These are phyloP conservation scores for Gymnorhina tibicen DNA, from an alignment of 2,113 vertebrate genomes.

Conservation along the genomic window DNA sequence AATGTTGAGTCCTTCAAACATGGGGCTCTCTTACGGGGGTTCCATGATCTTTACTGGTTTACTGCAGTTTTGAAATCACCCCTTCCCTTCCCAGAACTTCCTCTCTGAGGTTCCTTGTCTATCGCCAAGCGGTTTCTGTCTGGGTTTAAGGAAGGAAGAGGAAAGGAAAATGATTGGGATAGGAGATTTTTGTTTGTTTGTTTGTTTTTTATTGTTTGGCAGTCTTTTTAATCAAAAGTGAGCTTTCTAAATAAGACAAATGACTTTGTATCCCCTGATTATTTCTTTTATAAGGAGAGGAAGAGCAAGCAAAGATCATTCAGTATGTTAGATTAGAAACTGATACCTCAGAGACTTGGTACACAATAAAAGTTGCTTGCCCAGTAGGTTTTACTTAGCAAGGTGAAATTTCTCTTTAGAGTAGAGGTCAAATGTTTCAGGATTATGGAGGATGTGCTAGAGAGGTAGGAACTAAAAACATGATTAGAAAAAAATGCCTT, in stretches of 20 bases:
- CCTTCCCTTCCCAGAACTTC: neutral
- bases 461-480: neutral
- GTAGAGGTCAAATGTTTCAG: neutral
- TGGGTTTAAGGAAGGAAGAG: neutral
- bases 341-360: neutral
- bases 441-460: neutral
- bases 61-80: neutral
- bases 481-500: neutral
- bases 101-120: neutral
- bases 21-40: neutral
- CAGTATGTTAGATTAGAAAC: neutral
- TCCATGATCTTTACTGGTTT: neutral
- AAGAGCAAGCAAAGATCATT: neutral
- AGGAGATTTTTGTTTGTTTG: neutral
- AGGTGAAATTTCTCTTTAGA: neutral
- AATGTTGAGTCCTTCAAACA: neutral
- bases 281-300: neutral
- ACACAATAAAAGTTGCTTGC: neutral
- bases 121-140: neutral
- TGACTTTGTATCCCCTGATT: neutral
- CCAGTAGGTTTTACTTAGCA: neutral
- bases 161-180: neutral
- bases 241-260: neutral
- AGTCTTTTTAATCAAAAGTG: neutral
- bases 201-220: neutral